phyloP scores from a whole-genome alignment of 2,888 invertebrate genomes.

The Cartodere bifasciata region DNA sequence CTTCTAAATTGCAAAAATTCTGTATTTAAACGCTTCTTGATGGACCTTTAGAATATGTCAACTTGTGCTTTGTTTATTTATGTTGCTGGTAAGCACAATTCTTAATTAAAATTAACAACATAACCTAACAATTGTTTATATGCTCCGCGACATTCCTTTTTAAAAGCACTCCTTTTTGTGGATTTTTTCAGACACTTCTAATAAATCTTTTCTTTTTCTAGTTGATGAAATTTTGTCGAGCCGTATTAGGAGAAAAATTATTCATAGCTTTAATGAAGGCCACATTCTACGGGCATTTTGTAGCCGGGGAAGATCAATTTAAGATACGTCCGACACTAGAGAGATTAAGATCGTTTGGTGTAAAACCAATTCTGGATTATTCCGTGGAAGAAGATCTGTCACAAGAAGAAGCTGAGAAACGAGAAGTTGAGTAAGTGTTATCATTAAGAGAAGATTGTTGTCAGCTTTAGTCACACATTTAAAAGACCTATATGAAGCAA shows the following conservation, averaged over 20 bases:
- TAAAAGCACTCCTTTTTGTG: slow-evolving; percentile 1
- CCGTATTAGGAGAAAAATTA: slow-evolving; percentile 64
- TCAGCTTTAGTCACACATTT: too few species aligned
- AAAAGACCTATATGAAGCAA: too few species aligned
- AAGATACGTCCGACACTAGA: slow-evolving; percentile 77
- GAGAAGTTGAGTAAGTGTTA: slow-evolving; percentile 79
- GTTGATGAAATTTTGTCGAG: slow-evolving; percentile 72
- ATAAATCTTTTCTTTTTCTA: slow-evolving; percentile 34
- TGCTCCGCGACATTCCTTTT: slow-evolving; percentile 3
- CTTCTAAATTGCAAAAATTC: too few species aligned
- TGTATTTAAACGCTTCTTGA: too few species aligned
- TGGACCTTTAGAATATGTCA: too few species aligned
- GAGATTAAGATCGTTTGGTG: slow-evolving; percentile 84
- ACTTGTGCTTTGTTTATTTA: too few species aligned
- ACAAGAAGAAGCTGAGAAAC: slow-evolving; percentile 86
- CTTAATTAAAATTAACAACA: too few species aligned
- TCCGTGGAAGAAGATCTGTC: slow-evolving; percentile 94
- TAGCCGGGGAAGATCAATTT: slow-evolving; percentile 88
- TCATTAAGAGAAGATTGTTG: too few species aligned
- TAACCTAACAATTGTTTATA: too few species aligned
- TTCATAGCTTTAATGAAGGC: slow-evolving; percentile 81
- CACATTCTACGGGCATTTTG: slow-evolving; percentile 98
- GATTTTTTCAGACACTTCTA: slow-evolving; percentile 1
- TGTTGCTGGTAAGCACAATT: too few species aligned
- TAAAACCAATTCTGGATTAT: slow-evolving; percentile 97